A percentile compares a stretch with the other conserved stretches of the same genome.
Conservation (phyloP, 2,888 invertebrate species). For the Panzeria rudis region DNA sequence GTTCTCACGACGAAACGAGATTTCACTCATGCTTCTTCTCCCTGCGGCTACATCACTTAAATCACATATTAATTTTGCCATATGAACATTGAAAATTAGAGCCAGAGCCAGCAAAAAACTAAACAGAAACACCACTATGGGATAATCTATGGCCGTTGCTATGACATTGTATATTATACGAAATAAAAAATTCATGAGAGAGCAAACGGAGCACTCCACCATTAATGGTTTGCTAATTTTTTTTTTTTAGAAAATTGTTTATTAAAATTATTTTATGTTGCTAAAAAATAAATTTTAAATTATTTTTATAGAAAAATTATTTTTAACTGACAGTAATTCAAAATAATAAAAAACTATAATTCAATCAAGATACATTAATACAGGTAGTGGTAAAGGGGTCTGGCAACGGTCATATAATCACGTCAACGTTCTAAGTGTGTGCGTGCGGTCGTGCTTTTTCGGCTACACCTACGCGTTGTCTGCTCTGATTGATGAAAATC, state of each 20-base stretch:
- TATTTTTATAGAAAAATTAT: conserved; percentile 32
- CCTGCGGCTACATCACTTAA: conserved; percentile 53
- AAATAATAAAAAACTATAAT: conserved; percentile 16
- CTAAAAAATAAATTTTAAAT: conserved; percentile 35
- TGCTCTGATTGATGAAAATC: no score
- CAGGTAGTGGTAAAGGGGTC: no score
- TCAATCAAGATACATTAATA: background rate
- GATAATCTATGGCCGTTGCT: conserved; percentile 76
- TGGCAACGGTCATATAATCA: no score
- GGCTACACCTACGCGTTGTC: no score
- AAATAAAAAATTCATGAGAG: conserved; percentile 69
- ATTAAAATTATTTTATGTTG: background rate
- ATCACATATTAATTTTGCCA: conserved; percentile 74
- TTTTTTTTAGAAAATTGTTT: background rate
- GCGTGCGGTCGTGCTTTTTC: no score
- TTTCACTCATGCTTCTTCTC: conserved; percentile 3
- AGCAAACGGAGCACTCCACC: conserved; percentile 74
- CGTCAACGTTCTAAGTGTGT: no score
- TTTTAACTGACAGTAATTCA: conserved; percentile 31
- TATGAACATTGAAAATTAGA: conserved; percentile 75
- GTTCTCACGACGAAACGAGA: conserved; percentile 33
- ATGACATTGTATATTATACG: conserved; percentile 73
- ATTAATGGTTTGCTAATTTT: conserved; percentile 38
- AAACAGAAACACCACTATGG: conserved; percentile 75
- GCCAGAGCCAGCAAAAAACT: conserved; percentile 76